Evolutionary conservation across 2,113 vertebrate species (phyloP).

Genomic region (Peromyscus californicus): DNA sequence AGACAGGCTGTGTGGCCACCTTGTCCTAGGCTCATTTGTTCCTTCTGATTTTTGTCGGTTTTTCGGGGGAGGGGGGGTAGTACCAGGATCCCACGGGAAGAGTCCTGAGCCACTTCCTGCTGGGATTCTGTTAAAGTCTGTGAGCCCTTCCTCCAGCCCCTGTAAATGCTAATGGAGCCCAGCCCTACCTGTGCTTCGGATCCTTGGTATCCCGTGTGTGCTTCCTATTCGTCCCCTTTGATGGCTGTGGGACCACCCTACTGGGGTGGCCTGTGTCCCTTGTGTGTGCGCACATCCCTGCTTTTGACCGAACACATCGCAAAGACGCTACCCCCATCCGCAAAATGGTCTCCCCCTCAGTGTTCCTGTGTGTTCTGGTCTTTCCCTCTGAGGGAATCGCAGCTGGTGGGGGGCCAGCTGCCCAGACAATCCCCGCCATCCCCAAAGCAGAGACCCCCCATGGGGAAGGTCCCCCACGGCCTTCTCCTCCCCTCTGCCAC

Average conservation of each 20-base stretch:
- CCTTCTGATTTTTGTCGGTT: neutral
- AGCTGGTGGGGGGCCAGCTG: neutral
- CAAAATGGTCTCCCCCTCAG: slow-evolving; percentile 60
- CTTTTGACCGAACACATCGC: slow-evolving; percentile 28
- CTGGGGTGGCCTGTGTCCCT: slow-evolving; percentile 60
- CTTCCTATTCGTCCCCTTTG: slow-evolving; percentile 70
- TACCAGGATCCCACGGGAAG: neutral
- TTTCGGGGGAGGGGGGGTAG: neutral
- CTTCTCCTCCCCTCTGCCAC: neutral
- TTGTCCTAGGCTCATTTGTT: slow-evolving; percentile 47
- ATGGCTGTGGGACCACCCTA: slow-evolving; percentile 52
- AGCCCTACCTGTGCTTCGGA: neutral
- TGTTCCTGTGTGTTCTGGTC: neutral
- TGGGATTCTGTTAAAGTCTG: neutral
- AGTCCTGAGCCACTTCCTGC: slow-evolving; percentile 12
- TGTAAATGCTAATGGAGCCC: slow-evolving; percentile 14
- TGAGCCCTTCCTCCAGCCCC: neutral
- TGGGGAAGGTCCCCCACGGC: neutral
- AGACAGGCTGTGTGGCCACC: slow-evolving; percentile 54
- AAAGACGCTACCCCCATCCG: neutral
- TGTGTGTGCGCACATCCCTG: neutral
- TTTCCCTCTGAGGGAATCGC: neutral
- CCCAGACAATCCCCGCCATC: neutral
- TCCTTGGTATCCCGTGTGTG: slow-evolving; percentile 38
- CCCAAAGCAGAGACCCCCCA: neutral